Conservation (phyloP, 2,113 vertebrate genomes). For the Alouatta palliata region DNA sequence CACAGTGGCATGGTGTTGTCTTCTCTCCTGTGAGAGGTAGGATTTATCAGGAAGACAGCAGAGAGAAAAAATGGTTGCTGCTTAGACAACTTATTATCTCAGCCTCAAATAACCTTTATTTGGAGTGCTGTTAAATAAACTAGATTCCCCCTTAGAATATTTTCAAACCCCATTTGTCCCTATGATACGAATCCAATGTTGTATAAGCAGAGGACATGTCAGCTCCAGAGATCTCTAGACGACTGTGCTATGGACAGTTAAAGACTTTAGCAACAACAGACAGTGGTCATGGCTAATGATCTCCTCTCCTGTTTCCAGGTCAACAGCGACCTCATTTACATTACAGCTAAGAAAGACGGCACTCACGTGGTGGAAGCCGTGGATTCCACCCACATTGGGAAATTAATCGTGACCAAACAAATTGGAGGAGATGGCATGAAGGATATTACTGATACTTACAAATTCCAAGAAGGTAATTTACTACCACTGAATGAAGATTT, state of each 20-base stretch:
- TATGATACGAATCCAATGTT: background rate
- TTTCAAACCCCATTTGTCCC: background rate
- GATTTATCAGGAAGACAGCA: background rate
- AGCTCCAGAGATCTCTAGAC: background rate
- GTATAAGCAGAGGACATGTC: background rate
- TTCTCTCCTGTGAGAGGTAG: background rate
- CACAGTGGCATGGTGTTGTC: background rate
- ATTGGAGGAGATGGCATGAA: conserved; percentile 84
- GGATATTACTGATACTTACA: conserved; percentile 92
- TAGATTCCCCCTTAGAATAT: background rate
- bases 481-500: background rate
- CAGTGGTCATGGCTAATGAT: background rate
- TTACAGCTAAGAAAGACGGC: conserved; percentile 88
- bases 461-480: conserved; percentile 93
- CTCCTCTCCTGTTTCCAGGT: conserved; percentile 85
- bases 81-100: background rate
- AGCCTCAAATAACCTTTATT: background rate
- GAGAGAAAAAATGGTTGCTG: background rate
- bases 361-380: conserved; percentile 84
- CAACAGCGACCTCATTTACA: conserved; percentile 95
- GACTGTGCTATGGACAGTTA: background rate
- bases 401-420: conserved; percentile 92
- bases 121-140: background rate
- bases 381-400: conserved; percentile 89
- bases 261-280: background rate